phyloP scores from a whole-genome alignment of 2,888 invertebrate genomes.

The Ashinkailepas kermadecensis region DNA sequence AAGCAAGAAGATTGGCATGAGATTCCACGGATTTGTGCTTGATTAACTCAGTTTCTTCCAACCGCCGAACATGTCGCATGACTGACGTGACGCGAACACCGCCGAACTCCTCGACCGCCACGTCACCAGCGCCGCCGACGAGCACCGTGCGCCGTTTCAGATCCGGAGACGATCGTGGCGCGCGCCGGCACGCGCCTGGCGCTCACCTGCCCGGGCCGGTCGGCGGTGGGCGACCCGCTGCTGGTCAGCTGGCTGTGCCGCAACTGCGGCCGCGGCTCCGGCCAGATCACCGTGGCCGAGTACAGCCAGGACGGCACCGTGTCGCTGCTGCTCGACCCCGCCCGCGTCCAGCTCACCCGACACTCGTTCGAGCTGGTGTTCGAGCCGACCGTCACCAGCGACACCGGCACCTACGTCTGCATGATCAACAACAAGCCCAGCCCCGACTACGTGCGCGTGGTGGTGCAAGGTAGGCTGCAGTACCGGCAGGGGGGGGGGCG shows the following conservation, averaged over 20 bases:
- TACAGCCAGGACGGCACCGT: slow-evolving; percentile 21
- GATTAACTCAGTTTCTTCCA: no score
- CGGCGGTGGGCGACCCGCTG: background rate
- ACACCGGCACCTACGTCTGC: slow-evolving; percentile 14
- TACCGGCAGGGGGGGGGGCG: no score
- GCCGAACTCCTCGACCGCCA: no score
- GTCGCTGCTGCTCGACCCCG: background rate
- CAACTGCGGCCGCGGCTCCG: background rate
- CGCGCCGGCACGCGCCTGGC: background rate
- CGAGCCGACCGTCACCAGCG: background rate
- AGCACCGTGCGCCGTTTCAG: background rate
- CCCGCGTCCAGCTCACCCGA: background rate
- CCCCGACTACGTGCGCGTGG: background rate
- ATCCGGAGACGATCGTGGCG: slow-evolving; percentile 13
- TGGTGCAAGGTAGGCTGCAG: background rate
- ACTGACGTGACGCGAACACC: no score
- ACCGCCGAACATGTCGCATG: no score
- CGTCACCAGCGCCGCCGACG: no score
- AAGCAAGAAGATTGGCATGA: no score
- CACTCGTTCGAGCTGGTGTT: slow-evolving; percentile 12
- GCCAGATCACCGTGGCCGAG: background rate
- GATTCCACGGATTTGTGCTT: no score
- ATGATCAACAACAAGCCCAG: slow-evolving; percentile 4
- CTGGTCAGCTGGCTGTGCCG: background rate
- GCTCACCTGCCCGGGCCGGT: background rate